Percentiles rank a stretch among this genome's conserved stretches.
These are phyloP conservation scores for Beris morrisii DNA, from an alignment of 2,888 invertebrate species.

Conservation along the genomic window DNA sequence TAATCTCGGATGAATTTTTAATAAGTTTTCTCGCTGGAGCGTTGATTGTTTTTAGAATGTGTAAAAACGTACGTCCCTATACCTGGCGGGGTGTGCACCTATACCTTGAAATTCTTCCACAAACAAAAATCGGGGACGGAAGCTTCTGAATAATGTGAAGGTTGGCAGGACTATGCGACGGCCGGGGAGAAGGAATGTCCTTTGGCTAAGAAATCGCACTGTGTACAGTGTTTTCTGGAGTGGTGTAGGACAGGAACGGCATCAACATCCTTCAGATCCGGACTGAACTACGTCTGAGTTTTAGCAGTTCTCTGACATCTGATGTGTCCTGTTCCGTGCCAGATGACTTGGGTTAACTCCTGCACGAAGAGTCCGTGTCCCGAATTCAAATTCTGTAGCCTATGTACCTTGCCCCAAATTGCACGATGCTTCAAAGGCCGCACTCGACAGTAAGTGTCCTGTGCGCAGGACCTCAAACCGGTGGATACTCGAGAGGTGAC, in stretches of 20 bases:
- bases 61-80: conserved; percentile 8
- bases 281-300: too few species aligned
- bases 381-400: conserved; percentile 19
- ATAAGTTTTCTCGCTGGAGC: conserved; percentile 33
- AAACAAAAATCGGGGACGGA: too few species aligned
- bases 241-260: too few species aligned
- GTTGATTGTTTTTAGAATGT: conserved; percentile 36
- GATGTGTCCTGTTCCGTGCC: conserved; percentile 3
- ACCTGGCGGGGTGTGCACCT: too few species aligned
- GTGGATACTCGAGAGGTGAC: background rate
- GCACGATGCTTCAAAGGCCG: conserved; percentile 16
- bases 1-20: conserved; percentile 37
- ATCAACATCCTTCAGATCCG: too few species aligned
- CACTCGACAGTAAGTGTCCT: background rate
- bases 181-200: too few species aligned
- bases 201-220: too few species aligned
- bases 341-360: conserved; percentile 11
- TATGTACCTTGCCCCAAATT: conserved; percentile 24
- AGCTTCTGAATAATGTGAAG: too few species aligned
- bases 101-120: too few species aligned
- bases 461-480: conserved; percentile 18
- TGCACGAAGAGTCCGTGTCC: conserved; percentile 23
- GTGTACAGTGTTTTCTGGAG: too few species aligned
- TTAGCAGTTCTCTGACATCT: too few species aligned
- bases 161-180: too few species aligned